phyloP scores from a whole-genome alignment of 2,113 vertebrate genomes.

The Falco punctatus region DNA sequence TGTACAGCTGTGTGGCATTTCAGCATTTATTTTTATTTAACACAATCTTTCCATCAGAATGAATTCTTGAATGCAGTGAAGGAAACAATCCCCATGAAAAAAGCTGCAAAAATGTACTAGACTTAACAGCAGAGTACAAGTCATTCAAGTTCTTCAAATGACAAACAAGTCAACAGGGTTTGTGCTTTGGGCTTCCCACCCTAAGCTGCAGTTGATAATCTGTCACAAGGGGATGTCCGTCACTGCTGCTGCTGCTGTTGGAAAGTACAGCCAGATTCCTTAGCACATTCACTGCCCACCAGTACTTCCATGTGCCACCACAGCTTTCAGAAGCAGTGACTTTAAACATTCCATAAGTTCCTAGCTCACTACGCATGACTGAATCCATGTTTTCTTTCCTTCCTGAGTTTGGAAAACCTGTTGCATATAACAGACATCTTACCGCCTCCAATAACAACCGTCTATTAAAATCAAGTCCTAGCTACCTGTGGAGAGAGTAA shows the following conservation, averaged over 20 bases:
- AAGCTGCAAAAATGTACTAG: not conserved
- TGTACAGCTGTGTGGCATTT: not conserved
- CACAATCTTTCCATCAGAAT: not conserved
- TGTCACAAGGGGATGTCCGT: not conserved
- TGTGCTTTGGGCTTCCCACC: not conserved
- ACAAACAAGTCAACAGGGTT: not conserved
- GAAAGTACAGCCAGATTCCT: not conserved
- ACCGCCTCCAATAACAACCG: not conserved
- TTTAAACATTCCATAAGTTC: not conserved
- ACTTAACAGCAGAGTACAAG: not conserved
- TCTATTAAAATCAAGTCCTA: not conserved
- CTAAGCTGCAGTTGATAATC: not conserved
- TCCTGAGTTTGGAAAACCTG: not conserved
- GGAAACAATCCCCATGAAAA: not conserved
- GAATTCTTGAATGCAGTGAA: not conserved
- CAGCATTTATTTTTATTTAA: constrained; percentile 2
- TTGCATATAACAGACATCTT: not conserved
- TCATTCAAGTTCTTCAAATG: not conserved
- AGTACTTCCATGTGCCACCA: not conserved
- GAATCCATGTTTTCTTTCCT: not conserved
- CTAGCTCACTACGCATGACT: not conserved
- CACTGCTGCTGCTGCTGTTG: not conserved
- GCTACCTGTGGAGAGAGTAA: not conserved
- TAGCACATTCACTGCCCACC: not conserved
- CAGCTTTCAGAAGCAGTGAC: not conserved